Percentiles rank a stretch among this genome's conserved stretches.
These are phyloP conservation scores for Hippocampus barbouri DNA, from an alignment of 2,113 vertebrate species.

Conservation along the genomic window DNA sequence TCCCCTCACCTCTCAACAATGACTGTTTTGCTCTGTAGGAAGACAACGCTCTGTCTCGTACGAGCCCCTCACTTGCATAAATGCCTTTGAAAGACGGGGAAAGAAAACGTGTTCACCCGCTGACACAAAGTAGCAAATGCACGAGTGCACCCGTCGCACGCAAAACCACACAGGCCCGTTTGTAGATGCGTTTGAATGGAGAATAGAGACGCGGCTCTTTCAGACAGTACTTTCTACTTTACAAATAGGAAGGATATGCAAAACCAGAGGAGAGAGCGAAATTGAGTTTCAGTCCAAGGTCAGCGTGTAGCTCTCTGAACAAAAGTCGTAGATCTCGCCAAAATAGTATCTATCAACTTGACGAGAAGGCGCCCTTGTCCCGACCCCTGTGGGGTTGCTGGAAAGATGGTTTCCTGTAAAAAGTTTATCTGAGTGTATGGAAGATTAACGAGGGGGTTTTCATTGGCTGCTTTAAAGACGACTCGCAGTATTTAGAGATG, in stretches of 20 bases:
- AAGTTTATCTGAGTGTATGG: slow-evolving; percentile 80
- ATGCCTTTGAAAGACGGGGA: slow-evolving; percentile 47
- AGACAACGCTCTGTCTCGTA: slow-evolving; percentile 52
- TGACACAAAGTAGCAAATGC: slow-evolving; percentile 39
- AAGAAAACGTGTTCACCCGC: slow-evolving; percentile 36
- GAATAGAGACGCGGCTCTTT: slow-evolving; percentile 57
- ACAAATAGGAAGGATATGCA: slow-evolving; percentile 47
- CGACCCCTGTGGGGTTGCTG: slow-evolving; percentile 83
- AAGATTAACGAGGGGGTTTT: slow-evolving; percentile 88
- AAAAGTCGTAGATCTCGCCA: slow-evolving; percentile 62
- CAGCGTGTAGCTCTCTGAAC: slow-evolving; percentile 64
- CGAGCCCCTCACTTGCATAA: slow-evolving; percentile 55
- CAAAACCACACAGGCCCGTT: slow-evolving; percentile 34
- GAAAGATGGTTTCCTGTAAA: slow-evolving; percentile 87
- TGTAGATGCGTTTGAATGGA: slow-evolving; percentile 62
- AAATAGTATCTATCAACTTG: slow-evolving; percentile 66
- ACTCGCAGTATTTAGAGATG: slow-evolving; percentile 75
- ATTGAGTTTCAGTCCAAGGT: slow-evolving; percentile 71
- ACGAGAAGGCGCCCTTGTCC: slow-evolving; percentile 79
- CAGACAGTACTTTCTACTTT: slow-evolving; percentile 50
- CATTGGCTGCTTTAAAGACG: slow-evolving; percentile 80
- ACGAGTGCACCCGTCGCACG: slow-evolving; percentile 25
- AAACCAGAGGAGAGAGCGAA: slow-evolving; percentile 49
- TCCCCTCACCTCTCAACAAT: slow-evolving; percentile 50
- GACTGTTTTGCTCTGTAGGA: slow-evolving; percentile 44